phyloP scores from a whole-genome alignment of 2,888 invertebrate species.

The Phortica magna region DNA sequence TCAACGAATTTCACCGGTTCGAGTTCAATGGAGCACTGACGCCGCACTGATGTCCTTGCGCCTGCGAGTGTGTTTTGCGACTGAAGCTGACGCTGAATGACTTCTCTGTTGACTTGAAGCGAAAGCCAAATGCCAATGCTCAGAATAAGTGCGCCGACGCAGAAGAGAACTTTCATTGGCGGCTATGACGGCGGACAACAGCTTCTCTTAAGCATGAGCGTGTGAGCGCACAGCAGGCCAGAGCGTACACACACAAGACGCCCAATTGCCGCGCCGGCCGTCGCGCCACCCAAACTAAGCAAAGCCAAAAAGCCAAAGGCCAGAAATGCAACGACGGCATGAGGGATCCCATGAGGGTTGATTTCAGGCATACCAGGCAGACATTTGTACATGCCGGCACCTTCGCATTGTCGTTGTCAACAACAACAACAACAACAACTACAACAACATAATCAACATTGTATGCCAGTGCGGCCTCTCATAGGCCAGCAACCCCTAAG shows the following conservation, averaged over 20 bases:
- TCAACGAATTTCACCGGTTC: slow-evolving; percentile 9
- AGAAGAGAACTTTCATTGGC: slow-evolving; percentile 37
- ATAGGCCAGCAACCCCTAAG: slow-evolving; percentile 61
- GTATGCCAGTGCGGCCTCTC: slow-evolving; percentile 33
- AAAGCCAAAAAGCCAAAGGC: slow-evolving; percentile 40
- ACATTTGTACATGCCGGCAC: background rate
- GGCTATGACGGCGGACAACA: background rate
- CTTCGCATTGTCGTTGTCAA: background rate
- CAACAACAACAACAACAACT: slow-evolving; percentile 17
- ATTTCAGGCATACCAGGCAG: slow-evolving; percentile 4
- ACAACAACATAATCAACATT: slow-evolving; percentile 16
- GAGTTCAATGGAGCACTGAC: background rate
- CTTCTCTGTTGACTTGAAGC: slow-evolving; percentile 48
- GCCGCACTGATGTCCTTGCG: slow-evolving; percentile 69
- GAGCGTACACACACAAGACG: slow-evolving; percentile 14
- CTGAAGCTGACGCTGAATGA: slow-evolving; percentile 58
- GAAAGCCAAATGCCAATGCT: slow-evolving; percentile 46
- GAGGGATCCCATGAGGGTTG: slow-evolving; percentile 66
- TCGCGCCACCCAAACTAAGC: slow-evolving; percentile 46
- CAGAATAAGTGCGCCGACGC: slow-evolving; percentile 16
- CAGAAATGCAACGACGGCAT: slow-evolving; percentile 28
- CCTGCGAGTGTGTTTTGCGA: slow-evolving; percentile 71
- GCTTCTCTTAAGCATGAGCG: slow-evolving; percentile 22
- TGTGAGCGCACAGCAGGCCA: slow-evolving; percentile 38
- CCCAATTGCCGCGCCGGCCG: background rate